These are phyloP conservation scores for Stichodactyla helianthus DNA, from an alignment of 64 coral and sea anemone genomes.

Conservation along the genomic window DNA sequence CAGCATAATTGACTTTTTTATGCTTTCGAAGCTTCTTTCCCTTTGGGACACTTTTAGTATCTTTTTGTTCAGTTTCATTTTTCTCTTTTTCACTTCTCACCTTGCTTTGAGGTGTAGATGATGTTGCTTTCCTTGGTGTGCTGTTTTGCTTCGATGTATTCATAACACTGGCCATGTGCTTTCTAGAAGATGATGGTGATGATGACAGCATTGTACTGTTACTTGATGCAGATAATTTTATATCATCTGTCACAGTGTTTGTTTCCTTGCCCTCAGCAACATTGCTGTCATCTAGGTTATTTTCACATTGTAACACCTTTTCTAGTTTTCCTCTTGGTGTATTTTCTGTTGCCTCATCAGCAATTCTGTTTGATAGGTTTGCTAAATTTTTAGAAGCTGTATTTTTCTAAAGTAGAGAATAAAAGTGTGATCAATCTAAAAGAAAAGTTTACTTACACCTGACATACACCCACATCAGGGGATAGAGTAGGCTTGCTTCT, in stretches of 20 bases:
- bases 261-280: background rate
- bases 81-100: background rate
- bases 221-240: background rate
- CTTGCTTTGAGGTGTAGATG: background rate
- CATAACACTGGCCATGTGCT: background rate
- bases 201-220: background rate
- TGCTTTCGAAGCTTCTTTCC: constrained; percentile 37
- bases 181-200: background rate
- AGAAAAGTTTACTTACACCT: too few relatives aligned
- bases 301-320: background rate
- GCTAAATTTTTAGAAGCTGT: background rate
- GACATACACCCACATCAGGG: too few relatives aligned
- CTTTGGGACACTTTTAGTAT: background rate
- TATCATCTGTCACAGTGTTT: background rate
- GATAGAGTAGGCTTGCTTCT: too few relatives aligned
- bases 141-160: background rate
- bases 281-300: background rate
- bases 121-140: background rate
- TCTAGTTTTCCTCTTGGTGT: background rate
- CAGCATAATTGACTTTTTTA: constrained; percentile 36
- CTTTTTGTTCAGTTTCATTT: background rate
- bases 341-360: background rate
- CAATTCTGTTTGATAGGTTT: background rate
- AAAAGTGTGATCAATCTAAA: background rate
- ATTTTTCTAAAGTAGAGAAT: background rate